These are phyloP conservation scores for Phlogophora meticulosa DNA, from an alignment of 2,888 invertebrate species.

Conservation along the genomic window DNA sequence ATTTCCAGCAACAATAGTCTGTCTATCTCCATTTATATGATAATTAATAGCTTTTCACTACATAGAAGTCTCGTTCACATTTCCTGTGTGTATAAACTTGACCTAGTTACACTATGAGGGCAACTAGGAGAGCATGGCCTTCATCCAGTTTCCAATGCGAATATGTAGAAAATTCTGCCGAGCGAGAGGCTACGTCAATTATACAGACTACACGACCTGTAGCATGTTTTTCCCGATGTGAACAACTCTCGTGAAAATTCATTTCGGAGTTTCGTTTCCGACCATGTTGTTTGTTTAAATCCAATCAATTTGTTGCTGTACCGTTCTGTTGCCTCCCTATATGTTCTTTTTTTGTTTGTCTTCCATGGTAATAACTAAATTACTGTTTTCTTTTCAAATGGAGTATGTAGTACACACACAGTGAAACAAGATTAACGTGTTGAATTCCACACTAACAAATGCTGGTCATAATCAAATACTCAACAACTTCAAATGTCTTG, in stretches of 20 bases:
- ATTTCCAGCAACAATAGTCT: slow-evolving; percentile 1
- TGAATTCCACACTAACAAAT: slow-evolving; percentile 15
- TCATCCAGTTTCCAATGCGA: slow-evolving; percentile 73
- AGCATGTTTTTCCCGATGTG: slow-evolving; percentile 48
- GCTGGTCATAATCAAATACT: slow-evolving; percentile 18
- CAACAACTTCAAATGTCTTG: slow-evolving; percentile 25
- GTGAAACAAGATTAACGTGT: not conserved
- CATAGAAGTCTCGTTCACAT: slow-evolving; percentile 41
- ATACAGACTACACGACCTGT: slow-evolving; percentile 55
- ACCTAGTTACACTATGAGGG: slow-evolving; percentile 71
- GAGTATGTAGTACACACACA: not conserved
- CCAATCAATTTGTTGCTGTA: slow-evolving; percentile 46
- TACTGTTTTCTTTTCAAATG: slow-evolving; percentile 5
- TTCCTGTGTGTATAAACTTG: slow-evolving; percentile 73
- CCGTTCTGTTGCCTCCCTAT: slow-evolving; percentile 19
- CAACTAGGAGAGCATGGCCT: slow-evolving; percentile 72
- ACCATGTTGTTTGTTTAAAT: slow-evolving; percentile 47
- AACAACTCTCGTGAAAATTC: slow-evolving; percentile 48
- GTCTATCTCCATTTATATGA: slow-evolving; percentile 4
- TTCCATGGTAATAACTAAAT: not conserved
- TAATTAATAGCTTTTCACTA: slow-evolving; percentile 18
- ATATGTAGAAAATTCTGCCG: slow-evolving; percentile 69
- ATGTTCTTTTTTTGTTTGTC: slow-evolving; percentile 1
- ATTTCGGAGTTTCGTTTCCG: slow-evolving; percentile 46
- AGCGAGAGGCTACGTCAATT: slow-evolving; percentile 71